Base-by-base conservation (phyloP, 1,140 invertebrate species). In the Octopus bimaculoides region DNA sequence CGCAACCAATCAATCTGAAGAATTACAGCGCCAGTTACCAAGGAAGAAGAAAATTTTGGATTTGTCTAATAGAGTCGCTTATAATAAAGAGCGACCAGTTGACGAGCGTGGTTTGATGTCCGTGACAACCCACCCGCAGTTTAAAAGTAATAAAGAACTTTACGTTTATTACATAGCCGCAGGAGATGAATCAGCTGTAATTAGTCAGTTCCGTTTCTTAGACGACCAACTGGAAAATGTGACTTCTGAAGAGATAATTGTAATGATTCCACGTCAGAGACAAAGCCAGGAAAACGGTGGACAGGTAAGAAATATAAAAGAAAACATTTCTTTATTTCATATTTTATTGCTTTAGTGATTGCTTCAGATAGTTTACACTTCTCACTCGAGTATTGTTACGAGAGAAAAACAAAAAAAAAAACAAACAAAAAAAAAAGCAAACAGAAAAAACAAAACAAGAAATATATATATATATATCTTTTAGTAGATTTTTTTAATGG, bases 81-180 rank as follows among this genome's bases (percentile, higher is more conserved):
- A n/a, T 6, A 71, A 14, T 71, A 20, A 20, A 10, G 9, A 71
- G 66, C 66, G 6, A 20, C 26, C 26, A 3, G 26, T 71, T 17
- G 66, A 71, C 66, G 66, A 71, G 14, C 7, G 14, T 14, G 66
- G 66, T 17, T 14, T 71, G 7, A 14, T 10, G 14, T 6, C 17
- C 26, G 14, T 71, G 17, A 14, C 66, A 14, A 71, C 26, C 17
- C 66, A 71, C 66, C 66, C 66, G 66, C 17, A 71, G 17, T 71
- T 71, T 20, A 14, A 71, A 71, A 71, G 26, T 5, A 71, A 71
- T 14, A 14, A 71, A 14, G 0, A 20, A 6, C 26, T 71, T 71
- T 71, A 71, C 26, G 26, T 71, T 20, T 71, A 71, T 71, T 71
- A 71, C 66, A 71, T 71, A 71, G 17, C 66, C 14, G 66, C 9